These are phyloP conservation scores for Gymnobelideus leadbeateri DNA, from an alignment of 2,113 vertebrate genomes.

Conservation along the genomic window DNA sequence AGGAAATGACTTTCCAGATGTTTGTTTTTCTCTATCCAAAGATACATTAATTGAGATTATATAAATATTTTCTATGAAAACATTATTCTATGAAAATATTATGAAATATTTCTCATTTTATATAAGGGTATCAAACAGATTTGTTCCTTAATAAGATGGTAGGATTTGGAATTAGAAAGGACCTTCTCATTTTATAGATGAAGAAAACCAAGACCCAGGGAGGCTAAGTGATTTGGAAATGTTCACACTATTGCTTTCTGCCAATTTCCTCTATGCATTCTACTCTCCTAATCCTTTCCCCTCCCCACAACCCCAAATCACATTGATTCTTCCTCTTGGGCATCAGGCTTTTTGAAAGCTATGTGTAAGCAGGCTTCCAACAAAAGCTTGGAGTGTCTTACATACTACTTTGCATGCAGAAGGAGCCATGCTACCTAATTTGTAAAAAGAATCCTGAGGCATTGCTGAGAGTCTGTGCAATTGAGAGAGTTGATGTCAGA, in stretches of 20 bases:
- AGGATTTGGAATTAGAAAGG: background rate
- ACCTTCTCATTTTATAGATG: background rate
- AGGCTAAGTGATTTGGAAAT: background rate
- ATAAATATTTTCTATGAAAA: constrained; percentile 4
- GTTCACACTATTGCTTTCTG: background rate
- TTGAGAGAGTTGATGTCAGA: background rate
- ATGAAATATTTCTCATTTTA: background rate
- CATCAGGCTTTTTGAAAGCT: background rate
- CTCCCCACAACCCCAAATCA: background rate
- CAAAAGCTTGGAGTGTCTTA: background rate
- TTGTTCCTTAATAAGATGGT: background rate
- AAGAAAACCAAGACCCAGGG: background rate
- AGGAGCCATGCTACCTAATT: too few species aligned
- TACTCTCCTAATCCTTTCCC: background rate
- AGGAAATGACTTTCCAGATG: background rate
- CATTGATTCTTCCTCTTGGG: background rate
- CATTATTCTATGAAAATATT: background rate
- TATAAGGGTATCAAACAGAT: background rate
- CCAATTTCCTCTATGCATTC: background rate
- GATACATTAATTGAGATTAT: constrained; percentile 12
- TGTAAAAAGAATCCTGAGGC: background rate
- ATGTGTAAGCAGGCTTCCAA: background rate
- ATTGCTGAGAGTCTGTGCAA: background rate
- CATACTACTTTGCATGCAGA: too few species aligned
- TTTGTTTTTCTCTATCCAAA: constrained; percentile 14